Percentiles rank a stretch among this genome's conserved stretches.
Conservation (phyloP, 1,140 invertebrate genomes). For the Galleria mellonella region DNA sequence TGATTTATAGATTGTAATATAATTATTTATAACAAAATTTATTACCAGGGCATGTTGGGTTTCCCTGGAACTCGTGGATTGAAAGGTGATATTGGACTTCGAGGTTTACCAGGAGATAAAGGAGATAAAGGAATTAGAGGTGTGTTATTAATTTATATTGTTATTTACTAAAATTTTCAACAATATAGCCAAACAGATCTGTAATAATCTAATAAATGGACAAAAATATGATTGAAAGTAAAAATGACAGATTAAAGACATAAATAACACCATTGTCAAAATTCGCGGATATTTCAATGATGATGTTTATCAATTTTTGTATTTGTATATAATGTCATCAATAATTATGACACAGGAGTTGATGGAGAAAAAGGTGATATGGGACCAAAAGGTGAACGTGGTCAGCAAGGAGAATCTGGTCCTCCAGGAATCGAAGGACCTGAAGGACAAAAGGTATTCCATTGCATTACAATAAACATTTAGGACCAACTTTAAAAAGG, state of each 20-base stretch:
- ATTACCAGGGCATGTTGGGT: constrained; percentile 78
- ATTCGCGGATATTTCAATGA: too few relatives aligned
- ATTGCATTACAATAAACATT: constrained; percentile 1
- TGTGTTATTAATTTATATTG: constrained; percentile 10
- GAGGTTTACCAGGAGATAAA: constrained; percentile 79
- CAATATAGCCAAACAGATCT: too few relatives aligned
- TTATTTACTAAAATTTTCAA: too few relatives aligned
- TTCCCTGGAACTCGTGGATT: constrained; percentile 84
- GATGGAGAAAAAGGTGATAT: constrained; percentile 87
- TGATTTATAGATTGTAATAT: too few relatives aligned
- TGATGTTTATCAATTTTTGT: too few relatives aligned
- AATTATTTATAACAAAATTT: background rate
- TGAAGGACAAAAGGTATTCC: constrained; percentile 84
- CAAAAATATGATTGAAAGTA: too few relatives aligned
- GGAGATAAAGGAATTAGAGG: constrained; percentile 71
- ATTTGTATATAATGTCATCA: too few relatives aligned
- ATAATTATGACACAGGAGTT: constrained; percentile 68
- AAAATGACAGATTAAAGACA: too few relatives aligned
- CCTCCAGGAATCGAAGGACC: constrained; percentile 85
- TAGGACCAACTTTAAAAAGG: too few relatives aligned
- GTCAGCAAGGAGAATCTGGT: constrained; percentile 79
- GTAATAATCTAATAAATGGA: too few relatives aligned
- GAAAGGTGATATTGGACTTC: constrained; percentile 85
- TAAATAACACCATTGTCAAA: too few relatives aligned
- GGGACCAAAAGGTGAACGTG: constrained; percentile 85